Evolutionary conservation across 1,140 invertebrate genomes (phyloP).

Genomic region (Orius insidiosus): DNA sequence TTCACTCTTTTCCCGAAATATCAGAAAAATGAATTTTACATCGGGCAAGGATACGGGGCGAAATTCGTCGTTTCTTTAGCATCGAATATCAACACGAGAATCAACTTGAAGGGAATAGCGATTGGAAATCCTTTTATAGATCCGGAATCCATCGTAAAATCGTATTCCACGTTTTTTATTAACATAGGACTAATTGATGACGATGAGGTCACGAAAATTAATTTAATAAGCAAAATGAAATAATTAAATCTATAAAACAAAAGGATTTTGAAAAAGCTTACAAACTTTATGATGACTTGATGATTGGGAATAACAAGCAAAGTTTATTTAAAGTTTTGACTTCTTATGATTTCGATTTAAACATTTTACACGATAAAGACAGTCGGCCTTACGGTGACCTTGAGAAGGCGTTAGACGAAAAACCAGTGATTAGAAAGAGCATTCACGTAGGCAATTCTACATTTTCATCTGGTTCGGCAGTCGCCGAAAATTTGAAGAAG

Average conservation of each 20-base stretch:
- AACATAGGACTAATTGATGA: conserved; percentile 42
- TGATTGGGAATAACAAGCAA: conserved; percentile 9
- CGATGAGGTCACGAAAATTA: conserved; percentile 17
- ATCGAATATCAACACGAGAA: conserved; percentile 51
- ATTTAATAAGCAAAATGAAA: conserved; percentile 5
- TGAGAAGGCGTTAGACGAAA: conserved; percentile 36
- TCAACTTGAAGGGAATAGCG: conserved; percentile 47
- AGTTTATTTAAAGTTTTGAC: conserved; percentile 53
- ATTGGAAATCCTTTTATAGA: conserved; percentile 76
- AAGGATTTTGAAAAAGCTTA: conserved; percentile 11
- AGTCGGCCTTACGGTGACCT: conserved; percentile 20
- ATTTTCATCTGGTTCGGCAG: conserved; percentile 26
- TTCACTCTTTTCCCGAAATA: conserved; percentile 35
- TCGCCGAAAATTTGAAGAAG: conserved; percentile 46
- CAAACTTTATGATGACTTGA: conserved; percentile 9
- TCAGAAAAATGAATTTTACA: conserved; percentile 35
- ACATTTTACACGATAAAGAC: conserved; percentile 40
- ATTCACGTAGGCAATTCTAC: conserved; percentile 69
- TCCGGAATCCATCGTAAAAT: conserved; percentile 48
- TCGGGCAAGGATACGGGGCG: conserved; percentile 77
- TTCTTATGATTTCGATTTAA: conserved; percentile 60
- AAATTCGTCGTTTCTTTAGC: conserved; percentile 52
- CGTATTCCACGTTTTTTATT: conserved; percentile 40
- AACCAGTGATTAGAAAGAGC: conserved; percentile 38
- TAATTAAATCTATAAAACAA: conserved; percentile 1